Evolutionary conservation across 1,140 invertebrate genomes (phyloP).

Genomic region (Harlomillsia oculata): DNA sequence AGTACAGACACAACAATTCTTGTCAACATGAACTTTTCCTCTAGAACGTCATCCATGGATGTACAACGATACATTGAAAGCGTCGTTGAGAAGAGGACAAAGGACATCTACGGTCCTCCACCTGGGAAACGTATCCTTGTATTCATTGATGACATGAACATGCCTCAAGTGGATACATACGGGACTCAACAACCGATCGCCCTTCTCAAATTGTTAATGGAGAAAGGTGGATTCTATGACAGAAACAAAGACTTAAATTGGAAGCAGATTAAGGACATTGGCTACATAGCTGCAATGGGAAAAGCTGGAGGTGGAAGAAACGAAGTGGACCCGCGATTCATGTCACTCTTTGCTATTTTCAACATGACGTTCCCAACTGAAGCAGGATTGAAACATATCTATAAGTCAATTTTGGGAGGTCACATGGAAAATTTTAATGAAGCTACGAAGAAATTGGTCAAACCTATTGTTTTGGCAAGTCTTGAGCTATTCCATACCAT

Average conservation of each 20-base stretch:
- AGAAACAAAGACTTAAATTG: constrained; percentile 78
- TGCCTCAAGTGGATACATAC: constrained; percentile 73
- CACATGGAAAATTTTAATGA: constrained; percentile 60
- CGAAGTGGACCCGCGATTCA: constrained; percentile 77
- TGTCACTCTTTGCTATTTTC: constrained; percentile 76
- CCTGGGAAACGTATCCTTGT: constrained; percentile 74
- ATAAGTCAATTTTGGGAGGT: constrained; percentile 65
- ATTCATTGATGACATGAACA: constrained; percentile 90
- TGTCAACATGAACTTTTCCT: constrained; percentile 80
- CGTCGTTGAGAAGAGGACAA: constrained; percentile 75
- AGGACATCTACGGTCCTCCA: constrained; percentile 76
- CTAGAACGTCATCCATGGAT: constrained; percentile 75
- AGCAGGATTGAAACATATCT: constrained; percentile 68
- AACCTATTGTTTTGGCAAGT: constrained; percentile 62
- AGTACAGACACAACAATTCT: constrained; percentile 39
- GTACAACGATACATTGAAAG: constrained; percentile 77
- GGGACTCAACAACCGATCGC: constrained; percentile 89
- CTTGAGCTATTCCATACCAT: constrained; percentile 73
- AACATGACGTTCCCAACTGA: constrained; percentile 73
- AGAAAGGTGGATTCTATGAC: constrained; percentile 76
- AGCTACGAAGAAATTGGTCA: constrained; percentile 53
- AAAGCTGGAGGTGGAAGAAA: constrained; percentile 74
- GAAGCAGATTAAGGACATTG: constrained; percentile 75
- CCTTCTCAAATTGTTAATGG: constrained; percentile 71
- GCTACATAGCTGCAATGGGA: constrained; percentile 69